A percentile compares a stretch with the other conserved stretches of the same genome.
phyloP scores from a whole-genome alignment of 1,140 invertebrate genomes.

The Drosophila virilis region DNA sequence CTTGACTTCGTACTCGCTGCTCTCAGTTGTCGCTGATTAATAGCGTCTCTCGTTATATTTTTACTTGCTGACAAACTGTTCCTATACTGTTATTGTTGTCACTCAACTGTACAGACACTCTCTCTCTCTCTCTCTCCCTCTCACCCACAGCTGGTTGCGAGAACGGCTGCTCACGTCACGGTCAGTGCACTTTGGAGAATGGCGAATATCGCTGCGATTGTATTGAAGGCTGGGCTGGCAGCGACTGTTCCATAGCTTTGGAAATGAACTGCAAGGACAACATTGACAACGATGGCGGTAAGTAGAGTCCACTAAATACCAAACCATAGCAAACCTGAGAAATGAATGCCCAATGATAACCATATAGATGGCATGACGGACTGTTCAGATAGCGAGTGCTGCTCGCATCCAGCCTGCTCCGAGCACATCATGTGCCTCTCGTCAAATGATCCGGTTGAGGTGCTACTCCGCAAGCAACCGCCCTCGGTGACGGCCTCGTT shows the following conservation, averaged over 20 bases:
- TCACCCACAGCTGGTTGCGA: constrained; percentile 94
- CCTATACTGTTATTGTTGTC: no score
- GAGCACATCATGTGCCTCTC: constrained; percentile 97
- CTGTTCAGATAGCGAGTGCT: constrained; percentile 99
- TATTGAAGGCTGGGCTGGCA: constrained; percentile 95
- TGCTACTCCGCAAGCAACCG: constrained; percentile 96
- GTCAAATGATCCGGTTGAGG: constrained; percentile 97
- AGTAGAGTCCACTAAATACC: constrained; percentile 55
- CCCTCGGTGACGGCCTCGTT: constrained; percentile 98
- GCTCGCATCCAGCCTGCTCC: constrained; percentile 91
- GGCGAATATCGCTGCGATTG: constrained; percentile 97
- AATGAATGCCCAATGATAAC: background rate
- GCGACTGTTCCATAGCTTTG: constrained; percentile 94
- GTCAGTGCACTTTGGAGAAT: constrained; percentile 93
- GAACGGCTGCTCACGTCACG: constrained; percentile 95
- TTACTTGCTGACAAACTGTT: no score
- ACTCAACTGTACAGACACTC: background rate
- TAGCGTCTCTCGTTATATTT: no score
- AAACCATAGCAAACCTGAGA: background rate
- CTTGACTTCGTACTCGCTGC: no score
- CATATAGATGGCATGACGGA: constrained; percentile 96
- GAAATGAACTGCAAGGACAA: constrained; percentile 97
- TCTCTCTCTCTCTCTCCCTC: background rate
- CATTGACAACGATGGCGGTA: constrained; percentile 98
- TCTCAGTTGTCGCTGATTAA: no score